Conservation (phyloP, 2,888 invertebrate genomes). For the Onchidella celtica region DNA sequence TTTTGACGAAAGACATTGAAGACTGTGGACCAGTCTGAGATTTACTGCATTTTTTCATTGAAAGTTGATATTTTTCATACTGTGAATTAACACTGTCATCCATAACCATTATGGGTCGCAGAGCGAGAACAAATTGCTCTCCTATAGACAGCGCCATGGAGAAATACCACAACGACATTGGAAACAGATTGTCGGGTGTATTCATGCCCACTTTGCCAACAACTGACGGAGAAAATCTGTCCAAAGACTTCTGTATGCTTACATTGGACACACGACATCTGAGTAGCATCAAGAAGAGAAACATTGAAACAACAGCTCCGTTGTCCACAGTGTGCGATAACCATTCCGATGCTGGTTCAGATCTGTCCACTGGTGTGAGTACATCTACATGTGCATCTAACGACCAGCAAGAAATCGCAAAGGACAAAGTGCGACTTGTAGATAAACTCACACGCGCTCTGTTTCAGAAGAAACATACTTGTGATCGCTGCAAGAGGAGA, state of each 20-base stretch:
- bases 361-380: background rate
- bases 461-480: slow-evolving; percentile 42
- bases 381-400: background rate
- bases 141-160: slow-evolving; percentile 28
- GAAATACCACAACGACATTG: slow-evolving; percentile 45
- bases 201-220: background rate
- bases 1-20: too few relatives aligned
- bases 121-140: background rate
- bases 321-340: background rate
- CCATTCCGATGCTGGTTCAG: background rate
- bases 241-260: slow-evolving; percentile 40
- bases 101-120: slow-evolving; percentile 16
- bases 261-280: slow-evolving; percentile 26
- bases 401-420: background rate
- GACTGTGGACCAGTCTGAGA: too few relatives aligned
- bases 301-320: background rate
- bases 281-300: slow-evolving; percentile 10
- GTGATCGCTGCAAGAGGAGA: slow-evolving; percentile 33
- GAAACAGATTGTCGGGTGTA: slow-evolving; percentile 36
- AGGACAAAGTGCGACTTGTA: slow-evolving; percentile 10
- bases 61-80: too few relatives aligned
- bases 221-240: background rate
- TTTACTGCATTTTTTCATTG: too few relatives aligned
- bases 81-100: background rate
- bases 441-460: slow-evolving; percentile 37